Percentiles rank a stretch among this genome's conserved stretches.
Conservation (phyloP, 2,113 vertebrate species). For the Sylvilagus bachmani region DNA sequence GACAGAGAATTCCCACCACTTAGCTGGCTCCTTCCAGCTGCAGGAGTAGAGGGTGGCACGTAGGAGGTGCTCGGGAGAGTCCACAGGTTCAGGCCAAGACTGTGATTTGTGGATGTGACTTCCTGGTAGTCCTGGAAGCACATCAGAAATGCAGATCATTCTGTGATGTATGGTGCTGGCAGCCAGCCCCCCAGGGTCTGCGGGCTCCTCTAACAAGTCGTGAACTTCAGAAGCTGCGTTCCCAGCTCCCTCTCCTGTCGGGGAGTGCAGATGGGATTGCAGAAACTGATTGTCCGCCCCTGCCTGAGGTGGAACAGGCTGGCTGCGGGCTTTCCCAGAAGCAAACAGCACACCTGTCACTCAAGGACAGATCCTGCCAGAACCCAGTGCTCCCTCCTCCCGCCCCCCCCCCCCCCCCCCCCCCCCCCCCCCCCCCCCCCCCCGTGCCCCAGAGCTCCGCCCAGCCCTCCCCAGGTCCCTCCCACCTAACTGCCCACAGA, state of each 20-base stretch:
- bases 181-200: neutral
- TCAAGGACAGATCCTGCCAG: neutral
- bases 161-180: slow-evolving; percentile 25
- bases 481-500: neutral
- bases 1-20: neutral
- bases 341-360: neutral
- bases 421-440: no score
- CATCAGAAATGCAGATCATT: neutral
- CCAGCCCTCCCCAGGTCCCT: no score
- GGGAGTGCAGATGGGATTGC: neutral
- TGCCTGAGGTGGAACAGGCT: neutral
- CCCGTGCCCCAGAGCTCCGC: no score
- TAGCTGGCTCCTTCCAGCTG: neutral
- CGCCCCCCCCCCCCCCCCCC: no score
- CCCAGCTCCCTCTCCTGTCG: neutral
- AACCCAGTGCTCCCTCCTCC: no score
- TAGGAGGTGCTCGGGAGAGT: neutral
- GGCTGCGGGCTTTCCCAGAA: neutral
- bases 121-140: neutral
- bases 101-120: neutral
- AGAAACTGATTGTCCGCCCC: neutral
- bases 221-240: slow-evolving; percentile 18
- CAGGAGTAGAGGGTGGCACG: no score
- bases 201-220: slow-evolving; percentile 53
- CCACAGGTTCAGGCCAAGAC: neutral